Evolutionary conservation across 35 echinoderm and acorn worm genomes (phyloP).

Genomic region (Amphiura filiformis): DNA sequence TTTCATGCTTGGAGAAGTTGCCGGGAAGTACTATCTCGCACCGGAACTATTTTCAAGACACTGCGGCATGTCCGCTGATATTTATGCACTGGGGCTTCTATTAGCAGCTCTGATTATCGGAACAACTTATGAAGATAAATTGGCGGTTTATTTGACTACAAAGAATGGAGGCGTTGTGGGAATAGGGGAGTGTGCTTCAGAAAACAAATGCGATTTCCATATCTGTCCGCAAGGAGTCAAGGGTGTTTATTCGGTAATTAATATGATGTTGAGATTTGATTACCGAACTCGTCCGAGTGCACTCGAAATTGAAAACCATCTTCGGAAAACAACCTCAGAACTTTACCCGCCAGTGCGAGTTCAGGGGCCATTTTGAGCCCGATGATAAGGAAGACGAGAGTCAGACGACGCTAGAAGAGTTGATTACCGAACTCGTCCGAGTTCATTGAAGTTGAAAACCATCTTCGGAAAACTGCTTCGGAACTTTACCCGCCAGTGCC

Average conservation of each 20-base stretch:
- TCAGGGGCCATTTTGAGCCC: background rate
- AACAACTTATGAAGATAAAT: background rate
- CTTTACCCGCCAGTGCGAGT: background rate
- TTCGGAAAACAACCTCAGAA: background rate
- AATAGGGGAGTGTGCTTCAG: background rate
- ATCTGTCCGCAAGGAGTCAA: background rate
- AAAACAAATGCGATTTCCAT: constrained; percentile 2
- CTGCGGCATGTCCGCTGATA: background rate
- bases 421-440: background rate
- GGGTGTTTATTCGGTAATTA: background rate
- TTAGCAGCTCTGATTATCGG: background rate
- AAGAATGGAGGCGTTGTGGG: background rate
- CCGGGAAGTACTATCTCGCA: background rate
- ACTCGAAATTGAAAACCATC: background rate
- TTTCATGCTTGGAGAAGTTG: background rate
- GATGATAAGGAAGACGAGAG: background rate
- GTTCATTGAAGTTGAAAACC: background rate
- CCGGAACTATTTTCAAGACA: background rate
- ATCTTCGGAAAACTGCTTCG: background rate
- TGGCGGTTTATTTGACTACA: background rate
- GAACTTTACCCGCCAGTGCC: background rate
- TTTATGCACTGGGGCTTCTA: background rate
- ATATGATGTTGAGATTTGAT: background rate
- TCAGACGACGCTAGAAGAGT: background rate
- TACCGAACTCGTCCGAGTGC: background rate